phyloP scores from a whole-genome alignment of 2,888 invertebrate genomes.

The Apoda limacodes region DNA sequence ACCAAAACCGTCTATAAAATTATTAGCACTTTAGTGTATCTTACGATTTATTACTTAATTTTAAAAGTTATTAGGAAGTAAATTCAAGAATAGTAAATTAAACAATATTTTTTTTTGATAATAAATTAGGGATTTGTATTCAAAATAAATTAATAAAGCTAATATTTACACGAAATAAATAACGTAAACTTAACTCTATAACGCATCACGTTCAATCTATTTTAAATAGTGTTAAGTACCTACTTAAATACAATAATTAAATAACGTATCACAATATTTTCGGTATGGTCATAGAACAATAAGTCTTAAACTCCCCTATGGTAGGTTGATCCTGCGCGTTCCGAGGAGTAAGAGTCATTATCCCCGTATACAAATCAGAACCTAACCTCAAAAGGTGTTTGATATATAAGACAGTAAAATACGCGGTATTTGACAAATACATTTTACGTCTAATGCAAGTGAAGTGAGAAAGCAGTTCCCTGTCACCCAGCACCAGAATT shows the following conservation, averaged over 20 bases:
- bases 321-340: conserved; percentile 20
- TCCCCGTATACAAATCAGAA: conserved; percentile 36
- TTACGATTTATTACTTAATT: no score
- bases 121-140: conserved; percentile 52
- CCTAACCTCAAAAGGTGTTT: no score
- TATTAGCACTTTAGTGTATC: no score
- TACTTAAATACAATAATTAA: no score
- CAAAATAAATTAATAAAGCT: conserved; percentile 32
- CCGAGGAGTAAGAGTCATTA: conserved; percentile 59
- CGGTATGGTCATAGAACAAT: no score
- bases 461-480: conserved; percentile 35
- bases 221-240: no score
- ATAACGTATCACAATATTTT: no score
- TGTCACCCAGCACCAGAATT: conserved; percentile 41
- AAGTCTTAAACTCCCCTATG: conserved; percentile 51
- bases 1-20: no score
- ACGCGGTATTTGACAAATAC: no score
- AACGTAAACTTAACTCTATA: conserved; percentile 23
- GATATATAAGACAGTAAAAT: no score
- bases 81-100: conserved; percentile 28
- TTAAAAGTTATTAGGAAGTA: conserved; percentile 22
- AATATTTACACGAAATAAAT: conserved; percentile 42
- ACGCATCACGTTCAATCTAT: conserved; percentile 24
- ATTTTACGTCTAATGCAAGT: no score
- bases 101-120: conserved; percentile 30